These are phyloP conservation scores for Mola mola DNA, from an alignment of 2,113 vertebrate species.

Conservation along the genomic window DNA sequence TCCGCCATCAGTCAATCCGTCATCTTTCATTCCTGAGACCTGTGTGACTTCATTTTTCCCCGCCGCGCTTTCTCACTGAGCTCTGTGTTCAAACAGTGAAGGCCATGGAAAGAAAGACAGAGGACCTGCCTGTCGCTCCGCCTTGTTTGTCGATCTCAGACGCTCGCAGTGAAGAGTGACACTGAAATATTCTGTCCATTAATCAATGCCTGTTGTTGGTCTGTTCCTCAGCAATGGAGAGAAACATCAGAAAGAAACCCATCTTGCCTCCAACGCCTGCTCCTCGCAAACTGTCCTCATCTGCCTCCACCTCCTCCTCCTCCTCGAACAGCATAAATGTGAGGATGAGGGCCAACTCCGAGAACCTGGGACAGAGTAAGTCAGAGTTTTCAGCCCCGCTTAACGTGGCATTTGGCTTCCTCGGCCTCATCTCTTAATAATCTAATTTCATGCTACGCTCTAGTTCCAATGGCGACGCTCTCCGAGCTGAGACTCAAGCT, in stretches of 20 bases:
- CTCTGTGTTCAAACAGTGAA: constrained; percentile 47
- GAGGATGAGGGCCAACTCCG: background rate
- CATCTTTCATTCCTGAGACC: constrained; percentile 23
- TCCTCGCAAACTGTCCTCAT: background rate
- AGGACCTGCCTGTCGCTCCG: background rate
- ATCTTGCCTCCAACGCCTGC: constrained; percentile 18
- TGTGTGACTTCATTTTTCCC: constrained; percentile 49
- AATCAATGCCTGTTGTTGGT: too few relatives aligned
- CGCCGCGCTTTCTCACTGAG: background rate
- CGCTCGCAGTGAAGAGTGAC: too few relatives aligned
- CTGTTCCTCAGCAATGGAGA: constrained; percentile 14
- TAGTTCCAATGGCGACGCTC: constrained; percentile 37
- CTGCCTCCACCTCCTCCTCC: accelerated
- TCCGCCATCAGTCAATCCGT: background rate
- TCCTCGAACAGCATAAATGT: background rate
- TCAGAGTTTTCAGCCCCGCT: background rate
- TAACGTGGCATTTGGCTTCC: too few relatives aligned
- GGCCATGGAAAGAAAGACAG: background rate
- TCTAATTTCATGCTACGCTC: background rate
- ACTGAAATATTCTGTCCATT: too few relatives aligned
- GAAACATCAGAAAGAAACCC: background rate
- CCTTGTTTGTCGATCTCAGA: background rate
- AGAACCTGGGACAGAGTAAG: constrained; percentile 35
- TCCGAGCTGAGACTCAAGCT: constrained; percentile 76
- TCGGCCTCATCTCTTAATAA: background rate